Percentiles rank a stretch among this genome's conserved stretches.
Evolutionary conservation across 2,797 vertebrate species (phyloP).

Genomic region (Gallirallus australis): DNA sequence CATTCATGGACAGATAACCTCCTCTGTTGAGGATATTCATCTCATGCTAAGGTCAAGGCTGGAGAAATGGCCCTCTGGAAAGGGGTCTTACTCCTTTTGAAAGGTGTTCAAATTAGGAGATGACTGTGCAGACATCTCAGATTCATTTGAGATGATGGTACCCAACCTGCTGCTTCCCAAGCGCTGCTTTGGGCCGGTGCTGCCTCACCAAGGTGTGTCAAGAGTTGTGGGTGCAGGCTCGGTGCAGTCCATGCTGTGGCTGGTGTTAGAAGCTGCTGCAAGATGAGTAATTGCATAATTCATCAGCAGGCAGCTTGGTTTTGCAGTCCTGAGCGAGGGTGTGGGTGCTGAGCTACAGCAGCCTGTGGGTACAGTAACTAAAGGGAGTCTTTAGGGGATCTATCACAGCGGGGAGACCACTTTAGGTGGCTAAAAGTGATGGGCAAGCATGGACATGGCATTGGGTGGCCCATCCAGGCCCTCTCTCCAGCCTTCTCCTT

Average conservation of each 20-base stretch:
- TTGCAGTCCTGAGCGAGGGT: fast-evolving
- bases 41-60: background rate
- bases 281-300: background rate
- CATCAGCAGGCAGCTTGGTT: background rate
- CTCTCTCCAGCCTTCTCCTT: background rate
- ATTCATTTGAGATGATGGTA: background rate
- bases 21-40: background rate
- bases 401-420: background rate
- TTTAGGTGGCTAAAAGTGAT: background rate
- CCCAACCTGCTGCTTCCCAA: background rate
- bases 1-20: background rate
- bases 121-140: fast-evolving
- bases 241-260: background rate
- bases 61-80: background rate
- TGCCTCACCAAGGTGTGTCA: background rate
- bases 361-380: background rate
- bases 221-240: background rate
- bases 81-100: background rate
- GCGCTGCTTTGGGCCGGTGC: background rate
- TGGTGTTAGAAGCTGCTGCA: background rate
- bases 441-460: background rate
- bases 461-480: background rate
- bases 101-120: background rate
- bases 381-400: background rate
- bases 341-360: background rate